Percentiles rank a stretch among this genome's conserved stretches.
phyloP scores from a whole-genome alignment of 2,113 vertebrate genomes.

The Ailuropoda melanoleuca region DNA sequence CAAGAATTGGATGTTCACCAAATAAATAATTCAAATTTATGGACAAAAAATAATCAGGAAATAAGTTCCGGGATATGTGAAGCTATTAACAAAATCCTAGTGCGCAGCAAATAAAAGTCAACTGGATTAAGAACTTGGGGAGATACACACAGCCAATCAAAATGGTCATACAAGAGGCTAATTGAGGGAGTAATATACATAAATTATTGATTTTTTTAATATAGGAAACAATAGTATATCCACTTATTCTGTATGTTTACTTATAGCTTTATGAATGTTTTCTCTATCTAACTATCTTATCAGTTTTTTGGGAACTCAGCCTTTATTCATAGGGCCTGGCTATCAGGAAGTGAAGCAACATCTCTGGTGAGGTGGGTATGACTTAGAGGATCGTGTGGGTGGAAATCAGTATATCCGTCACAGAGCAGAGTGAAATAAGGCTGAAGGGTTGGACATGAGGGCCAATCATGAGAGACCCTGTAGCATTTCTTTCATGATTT shows the following conservation, averaged over 20 bases:
- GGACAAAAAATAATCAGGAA: constrained; percentile 35
- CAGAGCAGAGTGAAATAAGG: not conserved
- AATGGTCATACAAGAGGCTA: not conserved
- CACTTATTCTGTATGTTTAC: not conserved
- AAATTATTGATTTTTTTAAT: not conserved
- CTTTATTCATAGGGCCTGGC: not conserved
- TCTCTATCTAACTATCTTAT: not conserved
- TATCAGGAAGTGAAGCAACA: not conserved
- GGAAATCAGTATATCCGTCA: not conserved
- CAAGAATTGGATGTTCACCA: constrained; percentile 63
- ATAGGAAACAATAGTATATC: not conserved
- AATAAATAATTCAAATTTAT: constrained; percentile 62
- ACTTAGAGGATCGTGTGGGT: not conserved
- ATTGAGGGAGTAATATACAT: not conserved
- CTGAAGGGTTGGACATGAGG: too few relatives aligned
- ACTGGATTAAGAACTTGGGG: not conserved
- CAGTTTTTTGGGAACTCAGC: not conserved
- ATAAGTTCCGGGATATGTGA: not conserved
- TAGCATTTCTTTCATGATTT: not conserved
- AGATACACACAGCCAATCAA: not conserved
- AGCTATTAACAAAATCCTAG: constrained; percentile 19
- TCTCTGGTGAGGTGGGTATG: not conserved
- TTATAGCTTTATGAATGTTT: not conserved
- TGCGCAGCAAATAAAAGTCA: constrained; percentile 6
- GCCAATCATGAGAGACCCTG: not conserved